These are phyloP conservation scores for Nansenia antarctica DNA, from an alignment of 2,113 vertebrate species.

Conservation along the genomic window DNA sequence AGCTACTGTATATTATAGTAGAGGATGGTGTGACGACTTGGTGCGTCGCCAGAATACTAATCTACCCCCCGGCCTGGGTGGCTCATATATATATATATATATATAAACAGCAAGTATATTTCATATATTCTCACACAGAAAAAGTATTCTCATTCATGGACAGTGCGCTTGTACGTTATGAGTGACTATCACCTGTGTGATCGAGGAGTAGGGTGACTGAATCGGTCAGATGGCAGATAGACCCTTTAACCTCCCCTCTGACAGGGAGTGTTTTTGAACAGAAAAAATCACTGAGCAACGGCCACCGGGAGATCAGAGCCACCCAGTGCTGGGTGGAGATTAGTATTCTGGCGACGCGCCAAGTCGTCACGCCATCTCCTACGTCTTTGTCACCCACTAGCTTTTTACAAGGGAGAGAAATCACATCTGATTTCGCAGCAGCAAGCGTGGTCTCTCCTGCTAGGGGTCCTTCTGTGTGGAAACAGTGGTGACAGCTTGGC, in stretches of 20 bases:
- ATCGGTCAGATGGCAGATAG: neutral
- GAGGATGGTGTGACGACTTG: conserved; percentile 10
- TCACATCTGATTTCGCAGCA: conserved; percentile 33
- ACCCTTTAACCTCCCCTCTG: neutral
- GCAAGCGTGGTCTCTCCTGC: neutral
- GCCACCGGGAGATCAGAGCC: neutral
- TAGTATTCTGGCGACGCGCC: conserved; percentile 32
- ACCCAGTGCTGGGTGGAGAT: conserved; percentile 17
- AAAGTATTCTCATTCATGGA: neutral
- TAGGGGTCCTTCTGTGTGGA: conserved; percentile 9
- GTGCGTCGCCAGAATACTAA: conserved; percentile 36
- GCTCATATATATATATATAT: too few species aligned
- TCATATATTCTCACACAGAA: neutral
- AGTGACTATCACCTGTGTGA: too few species aligned
- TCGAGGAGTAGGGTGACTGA: neutral
- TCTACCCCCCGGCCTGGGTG: conserved; percentile 6
- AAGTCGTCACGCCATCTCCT: conserved; percentile 12
- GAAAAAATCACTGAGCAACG: neutral
- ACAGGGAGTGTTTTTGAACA: neutral
- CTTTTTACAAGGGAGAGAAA: conserved; percentile 16
- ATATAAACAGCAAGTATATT: neutral
- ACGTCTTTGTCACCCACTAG: conserved; percentile 9
- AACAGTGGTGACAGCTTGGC: conserved; percentile 2
- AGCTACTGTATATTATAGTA: too few species aligned
- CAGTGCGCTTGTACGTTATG: too few species aligned